A percentile compares a stretch with the other conserved stretches of the same genome.
Conservation (phyloP, 2,888 invertebrate genomes). For the Drosophila conformis region DNA sequence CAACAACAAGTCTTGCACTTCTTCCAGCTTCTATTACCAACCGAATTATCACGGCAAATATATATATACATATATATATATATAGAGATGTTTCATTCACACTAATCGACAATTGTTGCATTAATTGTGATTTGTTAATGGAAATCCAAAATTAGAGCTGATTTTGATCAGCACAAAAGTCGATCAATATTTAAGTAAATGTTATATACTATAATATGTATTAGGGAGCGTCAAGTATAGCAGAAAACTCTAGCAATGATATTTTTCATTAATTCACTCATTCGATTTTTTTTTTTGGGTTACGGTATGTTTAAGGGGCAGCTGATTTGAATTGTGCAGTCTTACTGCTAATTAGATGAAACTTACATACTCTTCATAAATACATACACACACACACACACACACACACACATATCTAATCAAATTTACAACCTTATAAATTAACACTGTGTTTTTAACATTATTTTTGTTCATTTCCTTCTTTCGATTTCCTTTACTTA, state of each 20-base stretch:
- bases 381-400: neutral
- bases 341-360: slow-evolving; percentile 34
- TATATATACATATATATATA: neutral
- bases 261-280: slow-evolving; percentile 20
- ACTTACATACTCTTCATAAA: slow-evolving; percentile 25
- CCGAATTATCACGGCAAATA: too few species aligned
- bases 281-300: slow-evolving; percentile 23
- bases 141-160: neutral
- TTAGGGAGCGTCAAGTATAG: slow-evolving; percentile 4
- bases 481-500: slow-evolving; percentile 11
- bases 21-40: too few species aligned
- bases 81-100: neutral
- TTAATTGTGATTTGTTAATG: slow-evolving; percentile 12
- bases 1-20: too few species aligned
- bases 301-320: slow-evolving; percentile 37
- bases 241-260: slow-evolving; percentile 26
- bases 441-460: slow-evolving; percentile 33
- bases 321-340: slow-evolving; percentile 10
- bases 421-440: slow-evolving; percentile 24
- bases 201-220: slow-evolving; percentile 18
- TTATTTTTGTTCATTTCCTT: slow-evolving; percentile 24
- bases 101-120: slow-evolving; percentile 12
- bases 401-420: slow-evolving; percentile 1
- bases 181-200: slow-evolving; percentile 49
- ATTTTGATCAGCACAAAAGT: slow-evolving; percentile 7